Base-by-base conservation (phyloP, 2,113 vertebrate species). In the Cyprinodon tularosa region DNA sequence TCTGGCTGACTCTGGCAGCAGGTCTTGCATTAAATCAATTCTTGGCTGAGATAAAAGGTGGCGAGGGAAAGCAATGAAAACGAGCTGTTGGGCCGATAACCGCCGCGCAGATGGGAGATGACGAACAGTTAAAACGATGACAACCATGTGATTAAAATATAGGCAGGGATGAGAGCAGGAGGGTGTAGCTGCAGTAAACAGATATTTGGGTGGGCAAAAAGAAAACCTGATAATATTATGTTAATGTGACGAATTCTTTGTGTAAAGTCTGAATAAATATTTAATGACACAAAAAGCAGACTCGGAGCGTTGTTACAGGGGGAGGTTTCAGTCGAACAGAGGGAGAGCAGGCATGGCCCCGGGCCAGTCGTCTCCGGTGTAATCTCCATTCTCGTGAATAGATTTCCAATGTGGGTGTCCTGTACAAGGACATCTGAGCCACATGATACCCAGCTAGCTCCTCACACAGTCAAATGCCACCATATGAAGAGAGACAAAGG, bases 401-500 rank as follows among this genome's bases (percentile, higher is more conserved):
- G 87, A 90, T 91, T 89, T 89, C 86, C 79, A 70, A 84, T 89
- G 84, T 88, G 87, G 76, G 84, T 87, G 87, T 89, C 89, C 86
- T 89, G 83, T 83, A 86, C 91, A 90, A 92, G 89, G 91, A 83
- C 91, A 88, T 82, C 82, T 89, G 88, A 83, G 88, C 74, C 66
- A 86, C 81, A 86, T 86, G 85, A 93, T 90, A 87, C 80, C 83
- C 78, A 80, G 76, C 47, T 48, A 53, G 84, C 74, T 84, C 83
- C 80, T 72, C 71, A 61, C 78, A 68, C 80, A 66, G 71, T 66
- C 71, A 53, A 53, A 53, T 53, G 50, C 50, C 50, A 53, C 50
- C 17, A n/a, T 17, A 79, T 15, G 13, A 12, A 61, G n/a, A 57
- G 74, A 84, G 70, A 81, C 66, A 15, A 57, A 74, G 60, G 40